phyloP scores from a whole-genome alignment of 2,888 invertebrate species.

The Dioctria linearis region DNA sequence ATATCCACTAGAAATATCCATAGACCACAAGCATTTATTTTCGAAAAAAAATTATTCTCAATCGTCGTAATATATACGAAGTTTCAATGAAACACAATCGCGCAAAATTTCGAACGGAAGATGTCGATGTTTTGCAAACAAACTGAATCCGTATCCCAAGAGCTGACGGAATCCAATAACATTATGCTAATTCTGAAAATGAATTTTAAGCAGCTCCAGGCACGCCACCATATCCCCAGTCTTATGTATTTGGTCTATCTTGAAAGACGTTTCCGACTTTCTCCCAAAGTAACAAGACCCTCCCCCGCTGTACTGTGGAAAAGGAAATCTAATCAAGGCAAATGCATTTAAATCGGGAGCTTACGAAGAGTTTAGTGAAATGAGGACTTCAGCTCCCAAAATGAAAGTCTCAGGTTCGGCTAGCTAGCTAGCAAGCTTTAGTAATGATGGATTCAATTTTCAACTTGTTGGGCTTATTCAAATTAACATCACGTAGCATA shows the following conservation, averaged over 20 bases:
- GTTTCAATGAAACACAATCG: conserved; percentile 32
- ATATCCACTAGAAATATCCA: too few relatives aligned
- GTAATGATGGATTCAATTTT: conserved; percentile 57
- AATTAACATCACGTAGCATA: conserved; percentile 59
- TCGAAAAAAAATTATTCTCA: too few relatives aligned
- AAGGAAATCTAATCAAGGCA: conserved; percentile 55
- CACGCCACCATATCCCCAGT: conserved; percentile 7
- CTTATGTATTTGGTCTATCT: background rate
- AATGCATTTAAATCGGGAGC: conserved; percentile 57
- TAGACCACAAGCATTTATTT: too few relatives aligned
- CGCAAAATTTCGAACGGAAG: conserved; percentile 24
- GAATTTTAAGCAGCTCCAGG: conserved; percentile 54
- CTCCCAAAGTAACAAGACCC: conserved; percentile 7
- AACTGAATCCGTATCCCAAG: conserved; percentile 35
- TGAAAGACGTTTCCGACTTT: conserved; percentile 40
- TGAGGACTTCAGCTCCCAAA: conserved; percentile 8
- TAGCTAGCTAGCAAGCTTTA: too few relatives aligned
- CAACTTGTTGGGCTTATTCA: conserved; percentile 59
- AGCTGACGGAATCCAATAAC: conserved; percentile 56
- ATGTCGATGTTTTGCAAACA: conserved; percentile 51
- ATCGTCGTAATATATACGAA: conserved; percentile 11
- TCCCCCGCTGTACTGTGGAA: background rate
- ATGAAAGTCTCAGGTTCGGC: background rate
- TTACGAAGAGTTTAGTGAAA: conserved; percentile 48
- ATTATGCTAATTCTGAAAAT: conserved; percentile 58